phyloP scores from a whole-genome alignment of 2,797 vertebrate genomes.

The Masticophis lateralis region DNA sequence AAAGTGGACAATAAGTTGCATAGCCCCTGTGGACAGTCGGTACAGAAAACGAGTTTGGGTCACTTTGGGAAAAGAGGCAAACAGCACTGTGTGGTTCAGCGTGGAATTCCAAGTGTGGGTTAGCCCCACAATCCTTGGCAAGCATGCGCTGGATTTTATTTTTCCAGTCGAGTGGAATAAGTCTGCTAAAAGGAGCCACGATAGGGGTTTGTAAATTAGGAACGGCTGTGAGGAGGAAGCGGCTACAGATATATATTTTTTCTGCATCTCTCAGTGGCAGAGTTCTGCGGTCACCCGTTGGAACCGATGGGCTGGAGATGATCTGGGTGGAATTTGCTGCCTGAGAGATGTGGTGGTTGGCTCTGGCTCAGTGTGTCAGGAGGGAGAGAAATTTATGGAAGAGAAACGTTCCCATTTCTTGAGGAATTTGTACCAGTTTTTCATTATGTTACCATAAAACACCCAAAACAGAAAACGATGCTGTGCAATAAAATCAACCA shows the following conservation, averaged over 20 bases:
- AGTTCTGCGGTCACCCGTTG: background rate
- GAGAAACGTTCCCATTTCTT: background rate
- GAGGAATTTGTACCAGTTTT: background rate
- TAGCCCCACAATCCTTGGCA: background rate
- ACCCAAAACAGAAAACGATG: background rate
- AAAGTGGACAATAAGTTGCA: background rate
- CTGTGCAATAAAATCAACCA: background rate
- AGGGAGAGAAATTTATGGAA: background rate
- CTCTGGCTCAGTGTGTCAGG: background rate
- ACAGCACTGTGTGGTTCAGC: rapidly evolving
- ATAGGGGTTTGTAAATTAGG: background rate
- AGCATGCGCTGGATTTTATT: background rate
- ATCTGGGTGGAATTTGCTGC: background rate
- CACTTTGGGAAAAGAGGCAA: too few relatives aligned
- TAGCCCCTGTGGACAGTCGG: background rate
- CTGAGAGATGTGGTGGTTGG: background rate
- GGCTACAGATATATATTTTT: background rate
- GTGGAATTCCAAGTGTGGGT: background rate
- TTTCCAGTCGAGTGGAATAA: background rate
- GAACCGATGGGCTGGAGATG: background rate
- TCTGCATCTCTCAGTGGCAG: background rate
- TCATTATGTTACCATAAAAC: background rate
- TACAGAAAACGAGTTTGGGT: background rate
- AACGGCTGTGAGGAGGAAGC: background rate
- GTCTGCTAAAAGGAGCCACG: background rate